Base-by-base conservation (phyloP, 2,113 vertebrate species). In the Poeciliopsis turrubarensis region DNA sequence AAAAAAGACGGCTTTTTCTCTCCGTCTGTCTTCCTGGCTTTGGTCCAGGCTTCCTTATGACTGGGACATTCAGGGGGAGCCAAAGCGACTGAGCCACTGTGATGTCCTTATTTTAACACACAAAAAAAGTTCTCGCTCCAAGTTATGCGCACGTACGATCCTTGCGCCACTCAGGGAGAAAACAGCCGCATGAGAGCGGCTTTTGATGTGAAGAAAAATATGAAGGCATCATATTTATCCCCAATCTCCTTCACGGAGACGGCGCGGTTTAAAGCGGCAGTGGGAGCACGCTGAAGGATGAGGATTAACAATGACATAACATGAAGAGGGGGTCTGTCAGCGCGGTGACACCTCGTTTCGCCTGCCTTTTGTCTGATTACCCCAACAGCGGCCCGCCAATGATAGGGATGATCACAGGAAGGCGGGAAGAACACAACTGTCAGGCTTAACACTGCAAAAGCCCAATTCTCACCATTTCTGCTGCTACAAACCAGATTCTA, bases 361-460 rank as follows among this genome's bases (percentile, higher is more conserved):
- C 95, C 89, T 91, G 89, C 94, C 91, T 93, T 41, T 96, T 96
- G 96, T 97, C 93, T 94, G 94, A 93, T 94, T 93, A 94, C 90
- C 91, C 94, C 91, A 92, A 94, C 90, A 95, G 94, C 93, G 94
- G 93, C 91, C 93, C 94, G 89, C 94, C 89, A 95, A 96, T 93
- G 94, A 95, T 94, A 94, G 89, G 93, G 95, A 96, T 96, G 96
- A 99, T 97, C 96, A 97, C 95, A 97, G 95, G 94, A 95, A 97
- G 96, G 96, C 95, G 96, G 96, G 97, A 96, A 96, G 90, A 97
- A 97, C 95, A 96, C 96, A 96, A 96, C 95, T 93, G 96, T 95
- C 95, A 94, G 93, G 89, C 95, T 88, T 37, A 95, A 95, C 92
- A 93, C 92, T 94, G 96, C 94, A 97, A 97, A 97, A 95, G 34